These are phyloP conservation scores for Prionailurus viverrinus DNA, from an alignment of 2,113 vertebrate genomes.

Conservation along the genomic window DNA sequence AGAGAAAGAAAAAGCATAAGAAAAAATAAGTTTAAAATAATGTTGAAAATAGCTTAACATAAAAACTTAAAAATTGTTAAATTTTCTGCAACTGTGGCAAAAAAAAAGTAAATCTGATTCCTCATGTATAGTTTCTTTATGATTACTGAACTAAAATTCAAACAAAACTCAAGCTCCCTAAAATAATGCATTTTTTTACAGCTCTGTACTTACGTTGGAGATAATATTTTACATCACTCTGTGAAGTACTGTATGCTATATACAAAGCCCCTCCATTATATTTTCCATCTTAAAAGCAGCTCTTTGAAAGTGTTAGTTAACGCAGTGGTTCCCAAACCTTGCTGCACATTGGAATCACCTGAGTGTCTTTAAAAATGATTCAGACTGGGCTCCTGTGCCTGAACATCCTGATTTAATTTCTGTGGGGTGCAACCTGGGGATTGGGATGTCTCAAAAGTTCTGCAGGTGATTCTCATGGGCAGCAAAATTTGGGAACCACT, in stretches of 20 bases:
- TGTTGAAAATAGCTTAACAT: background rate
- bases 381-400: background rate
- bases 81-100: background rate
- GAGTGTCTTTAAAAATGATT: background rate
- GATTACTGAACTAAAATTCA: background rate
- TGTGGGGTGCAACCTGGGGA: background rate
- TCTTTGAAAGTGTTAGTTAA: background rate
- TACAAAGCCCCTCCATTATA: background rate
- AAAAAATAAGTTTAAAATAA: constrained; percentile 34
- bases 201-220: background rate
- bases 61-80: background rate
- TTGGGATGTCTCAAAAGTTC: background rate
- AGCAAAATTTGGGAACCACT: background rate
- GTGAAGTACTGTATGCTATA: background rate
- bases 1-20: background rate
- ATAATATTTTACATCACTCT: background rate
- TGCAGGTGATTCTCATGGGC: background rate
- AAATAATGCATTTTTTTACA: background rate
- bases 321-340: background rate
- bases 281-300: background rate
- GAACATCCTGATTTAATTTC: background rate
- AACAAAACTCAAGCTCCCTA: background rate
- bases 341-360: background rate
- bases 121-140: background rate
- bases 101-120: background rate